Percentiles rank a stretch among this genome's conserved stretches.
phyloP scores from a whole-genome alignment of 1,140 invertebrate species.

The Panagrolaimus sp. region DNA sequence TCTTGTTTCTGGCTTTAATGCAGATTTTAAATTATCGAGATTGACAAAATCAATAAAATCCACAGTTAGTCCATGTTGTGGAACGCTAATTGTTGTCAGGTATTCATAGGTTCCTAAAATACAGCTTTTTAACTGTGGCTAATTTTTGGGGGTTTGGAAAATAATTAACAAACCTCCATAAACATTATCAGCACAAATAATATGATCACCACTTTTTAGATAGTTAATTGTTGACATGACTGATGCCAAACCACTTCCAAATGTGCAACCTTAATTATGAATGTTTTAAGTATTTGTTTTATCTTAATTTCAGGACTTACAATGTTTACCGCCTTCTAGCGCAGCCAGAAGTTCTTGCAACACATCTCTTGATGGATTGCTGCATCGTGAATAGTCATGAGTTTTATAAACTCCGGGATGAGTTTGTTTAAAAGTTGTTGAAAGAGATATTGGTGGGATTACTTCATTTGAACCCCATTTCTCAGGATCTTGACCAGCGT shows the following conservation, averaged over 20 bases:
- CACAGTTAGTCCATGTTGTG: constrained; percentile 27
- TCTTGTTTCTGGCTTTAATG: constrained; percentile 77
- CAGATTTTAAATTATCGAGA: constrained; percentile 66
- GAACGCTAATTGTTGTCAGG: constrained; percentile 60
- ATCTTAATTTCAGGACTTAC: too few relatives aligned
- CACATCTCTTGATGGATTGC: constrained; percentile 84
- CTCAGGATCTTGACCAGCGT: background rate
- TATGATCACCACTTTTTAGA: constrained; percentile 77
- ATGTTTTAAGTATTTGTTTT: background rate
- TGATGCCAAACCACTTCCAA: constrained; percentile 82
- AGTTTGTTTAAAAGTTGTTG: constrained; percentile 87
- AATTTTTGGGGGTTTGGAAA: too few relatives aligned
- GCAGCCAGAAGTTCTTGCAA: constrained; percentile 82
- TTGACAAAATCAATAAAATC: constrained; percentile 74
- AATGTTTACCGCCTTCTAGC: constrained; percentile 81
- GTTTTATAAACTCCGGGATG: constrained; percentile 73
- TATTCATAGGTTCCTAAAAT: constrained; percentile 66
- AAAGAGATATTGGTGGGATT: constrained; percentile 79
- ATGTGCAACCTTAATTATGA: constrained; percentile 64
- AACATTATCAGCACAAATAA: constrained; percentile 83
- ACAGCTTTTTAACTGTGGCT: too few relatives aligned
- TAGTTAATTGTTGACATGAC: constrained; percentile 71
- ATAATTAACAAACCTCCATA: constrained; percentile 62
- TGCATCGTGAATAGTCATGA: constrained; percentile 64
- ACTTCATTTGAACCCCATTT: constrained; percentile 62